A percentile compares a stretch with the other conserved stretches of the same genome.
These are phyloP conservation scores for Procambarus virginalis DNA, from an alignment of 1,140 invertebrate genomes.

Conservation along the genomic window DNA sequence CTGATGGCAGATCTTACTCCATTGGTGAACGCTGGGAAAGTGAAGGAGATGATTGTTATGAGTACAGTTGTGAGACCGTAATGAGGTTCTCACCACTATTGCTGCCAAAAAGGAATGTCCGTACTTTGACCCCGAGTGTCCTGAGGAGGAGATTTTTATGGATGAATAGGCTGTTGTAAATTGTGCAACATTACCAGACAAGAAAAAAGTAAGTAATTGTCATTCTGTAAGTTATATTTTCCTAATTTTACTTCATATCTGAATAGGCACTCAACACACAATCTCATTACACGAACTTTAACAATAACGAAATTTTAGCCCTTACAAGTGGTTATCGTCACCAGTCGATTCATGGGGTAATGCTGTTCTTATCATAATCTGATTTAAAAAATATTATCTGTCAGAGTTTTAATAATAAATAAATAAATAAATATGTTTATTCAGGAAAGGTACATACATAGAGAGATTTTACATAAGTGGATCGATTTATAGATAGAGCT, in stretches of 20 bases:
- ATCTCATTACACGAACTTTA: too few species aligned
- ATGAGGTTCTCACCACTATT: slow-evolving; percentile 62
- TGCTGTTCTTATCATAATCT: too few species aligned
- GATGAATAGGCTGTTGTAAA: slow-evolving; percentile 71
- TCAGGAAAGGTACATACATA: too few species aligned
- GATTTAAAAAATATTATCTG: too few species aligned
- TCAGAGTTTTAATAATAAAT: too few species aligned
- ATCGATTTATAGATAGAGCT: too few species aligned
- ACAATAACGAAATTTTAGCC: too few species aligned
- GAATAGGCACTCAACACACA: too few species aligned
- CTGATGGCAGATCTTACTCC: slow-evolving; percentile 76
- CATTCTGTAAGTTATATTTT: background rate
- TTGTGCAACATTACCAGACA: slow-evolving; percentile 70
- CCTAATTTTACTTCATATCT: background rate
- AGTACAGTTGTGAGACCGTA: slow-evolving; percentile 70
- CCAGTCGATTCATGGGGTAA: too few species aligned
- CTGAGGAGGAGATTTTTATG: slow-evolving; percentile 62
- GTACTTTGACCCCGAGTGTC: slow-evolving; percentile 70
- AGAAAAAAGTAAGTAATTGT: slow-evolving; percentile 56
- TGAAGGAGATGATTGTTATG: slow-evolving; percentile 70
- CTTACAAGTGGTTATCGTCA: too few species aligned
- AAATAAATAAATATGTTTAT: too few species aligned
- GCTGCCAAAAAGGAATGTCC: slow-evolving; percentile 67
- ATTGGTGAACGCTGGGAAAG: slow-evolving; percentile 72
- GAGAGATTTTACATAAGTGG: too few species aligned